Conservation (phyloP, 2,888 invertebrate species). For the Nysson spinosus region DNA sequence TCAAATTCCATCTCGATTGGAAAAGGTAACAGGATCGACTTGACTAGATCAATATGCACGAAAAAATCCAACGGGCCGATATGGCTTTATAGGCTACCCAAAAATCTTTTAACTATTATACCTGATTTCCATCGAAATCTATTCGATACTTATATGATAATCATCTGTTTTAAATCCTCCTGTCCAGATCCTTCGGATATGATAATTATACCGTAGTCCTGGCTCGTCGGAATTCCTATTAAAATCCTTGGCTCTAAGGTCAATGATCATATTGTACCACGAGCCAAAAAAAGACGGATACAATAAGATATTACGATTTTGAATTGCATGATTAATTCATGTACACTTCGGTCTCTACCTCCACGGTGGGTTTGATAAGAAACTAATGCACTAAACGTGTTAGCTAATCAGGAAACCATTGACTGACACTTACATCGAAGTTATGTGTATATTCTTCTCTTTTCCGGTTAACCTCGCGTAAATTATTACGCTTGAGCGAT, state of each 20-base stretch:
- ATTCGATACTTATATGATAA: too few species aligned
- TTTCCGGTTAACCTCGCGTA: conserved; percentile 45
- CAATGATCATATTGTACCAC: too few species aligned
- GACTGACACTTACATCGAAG: conserved; percentile 30
- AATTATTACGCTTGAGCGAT: conserved; percentile 44
- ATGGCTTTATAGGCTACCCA: conserved; percentile 6
- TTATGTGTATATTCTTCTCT: conserved; percentile 30
- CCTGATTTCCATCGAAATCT: too few species aligned
- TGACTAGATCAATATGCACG: conserved; percentile 29
- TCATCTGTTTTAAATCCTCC: too few species aligned
- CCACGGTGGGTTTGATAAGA: background rate
- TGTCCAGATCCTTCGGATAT: background rate
- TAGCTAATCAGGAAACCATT: conserved; percentile 29
- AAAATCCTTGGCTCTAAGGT: background rate
- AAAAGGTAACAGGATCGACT: conserved; percentile 57
- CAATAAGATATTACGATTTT: too few species aligned
- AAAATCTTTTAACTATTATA: conserved; percentile 20
- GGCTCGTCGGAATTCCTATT: too few species aligned
- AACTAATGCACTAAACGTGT: background rate
- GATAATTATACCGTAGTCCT: too few species aligned
- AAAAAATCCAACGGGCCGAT: conserved; percentile 6
- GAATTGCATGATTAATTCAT: too few species aligned
- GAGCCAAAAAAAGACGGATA: too few species aligned
- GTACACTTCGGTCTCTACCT: too few species aligned
- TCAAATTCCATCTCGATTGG: conserved; percentile 61